phyloP scores from a whole-genome alignment of 1,140 invertebrate genomes.

The Drosophila miranda region DNA sequence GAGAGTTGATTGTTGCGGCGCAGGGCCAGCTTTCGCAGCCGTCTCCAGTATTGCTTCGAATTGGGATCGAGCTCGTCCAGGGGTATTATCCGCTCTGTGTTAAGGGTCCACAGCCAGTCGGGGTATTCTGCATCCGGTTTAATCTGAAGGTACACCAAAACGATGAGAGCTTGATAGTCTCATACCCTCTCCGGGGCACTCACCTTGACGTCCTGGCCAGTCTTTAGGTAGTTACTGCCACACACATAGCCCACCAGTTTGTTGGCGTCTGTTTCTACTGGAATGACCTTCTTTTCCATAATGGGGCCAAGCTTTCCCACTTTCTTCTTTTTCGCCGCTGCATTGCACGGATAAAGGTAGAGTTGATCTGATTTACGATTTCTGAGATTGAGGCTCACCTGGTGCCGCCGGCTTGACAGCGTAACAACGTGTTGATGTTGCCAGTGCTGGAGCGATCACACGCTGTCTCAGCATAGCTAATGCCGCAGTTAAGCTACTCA shows the following conservation, averaged over 20 bases:
- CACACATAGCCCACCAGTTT: constrained; percentile 92
- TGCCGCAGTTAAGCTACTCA: constrained; percentile 42
- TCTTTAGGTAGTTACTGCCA: constrained; percentile 91
- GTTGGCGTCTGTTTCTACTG: constrained; percentile 93
- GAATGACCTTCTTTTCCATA: constrained; percentile 88
- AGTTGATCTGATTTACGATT: not conserved
- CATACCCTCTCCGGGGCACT: not conserved
- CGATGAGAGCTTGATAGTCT: not conserved
- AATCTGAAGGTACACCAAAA: constrained; percentile 82
- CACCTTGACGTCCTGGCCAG: constrained; percentile 90
- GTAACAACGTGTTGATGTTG: constrained; percentile 49
- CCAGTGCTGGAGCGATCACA: constrained; percentile 25
- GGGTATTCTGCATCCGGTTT: constrained; percentile 95
- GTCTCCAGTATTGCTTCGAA: constrained; percentile 91
- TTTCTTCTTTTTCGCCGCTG: constrained; percentile 83
- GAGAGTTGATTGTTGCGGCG: constrained; percentile 85
- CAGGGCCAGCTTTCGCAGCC: constrained; percentile 85
- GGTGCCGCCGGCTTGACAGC: constrained; percentile 61
- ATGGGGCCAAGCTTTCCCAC: constrained; percentile 84
- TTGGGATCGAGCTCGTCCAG: constrained; percentile 91
- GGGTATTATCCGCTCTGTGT: constrained; percentile 84
- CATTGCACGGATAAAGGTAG: not conserved
- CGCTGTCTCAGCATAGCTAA: constrained; percentile 53
- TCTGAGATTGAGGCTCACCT: constrained; percentile 26
- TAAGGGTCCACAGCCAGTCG: constrained; percentile 94